These are phyloP conservation scores for Spongilla lacustris DNA, from an alignment of 37 sponge, comb jelly and placozoan genomes.

Conservation along the genomic window DNA sequence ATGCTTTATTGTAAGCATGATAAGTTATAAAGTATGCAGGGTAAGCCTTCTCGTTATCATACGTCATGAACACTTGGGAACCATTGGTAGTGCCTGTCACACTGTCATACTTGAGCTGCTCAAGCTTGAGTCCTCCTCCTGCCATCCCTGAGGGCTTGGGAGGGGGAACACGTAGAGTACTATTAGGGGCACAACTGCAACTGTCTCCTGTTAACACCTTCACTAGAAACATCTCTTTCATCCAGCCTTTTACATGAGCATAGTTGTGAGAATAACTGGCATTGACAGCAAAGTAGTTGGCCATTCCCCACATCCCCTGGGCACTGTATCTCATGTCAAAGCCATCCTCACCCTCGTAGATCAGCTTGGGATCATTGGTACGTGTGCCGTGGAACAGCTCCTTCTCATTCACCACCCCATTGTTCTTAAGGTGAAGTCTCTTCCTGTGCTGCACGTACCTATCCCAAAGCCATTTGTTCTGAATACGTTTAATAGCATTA, in stretches of 20 bases:
- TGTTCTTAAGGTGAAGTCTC: conserved; percentile 62
- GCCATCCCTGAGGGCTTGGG: conserved; percentile 23
- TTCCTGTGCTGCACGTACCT: conserved; percentile 60
- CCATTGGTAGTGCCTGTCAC: conserved; percentile 82
- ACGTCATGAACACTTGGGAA: conserved; percentile 78
- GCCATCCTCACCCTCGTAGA: conserved; percentile 77
- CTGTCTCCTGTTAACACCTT: conserved; percentile 81
- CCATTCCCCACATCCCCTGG: conserved; percentile 85
- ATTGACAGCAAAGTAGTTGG: conserved; percentile 89
- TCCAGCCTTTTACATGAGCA: conserved; percentile 18
- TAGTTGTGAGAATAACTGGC: conserved; percentile 84
- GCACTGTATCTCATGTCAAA: conserved; percentile 83
- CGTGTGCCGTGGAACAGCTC: conserved; percentile 85
- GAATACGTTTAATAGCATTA: conserved; percentile 55
- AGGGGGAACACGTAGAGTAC: conserved; percentile 74
- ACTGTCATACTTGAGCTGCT: conserved; percentile 71
- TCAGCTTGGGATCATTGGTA: conserved; percentile 57
- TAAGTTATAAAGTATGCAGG: conserved; percentile 76
- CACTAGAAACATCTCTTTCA: conserved; percentile 69
- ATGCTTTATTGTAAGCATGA: too few relatives aligned
- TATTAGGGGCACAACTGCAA: conserved; percentile 36
- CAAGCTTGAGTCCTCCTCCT: conserved; percentile 34
- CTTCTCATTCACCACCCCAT: conserved; percentile 61
- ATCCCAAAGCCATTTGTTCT: conserved; percentile 85
- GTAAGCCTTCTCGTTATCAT: conserved; percentile 84